Evolutionary conservation across 1,140 invertebrate species (phyloP), one percentile per base, ranked within the genome.

Genomic region (Drosophila sturtevanti): DNA sequence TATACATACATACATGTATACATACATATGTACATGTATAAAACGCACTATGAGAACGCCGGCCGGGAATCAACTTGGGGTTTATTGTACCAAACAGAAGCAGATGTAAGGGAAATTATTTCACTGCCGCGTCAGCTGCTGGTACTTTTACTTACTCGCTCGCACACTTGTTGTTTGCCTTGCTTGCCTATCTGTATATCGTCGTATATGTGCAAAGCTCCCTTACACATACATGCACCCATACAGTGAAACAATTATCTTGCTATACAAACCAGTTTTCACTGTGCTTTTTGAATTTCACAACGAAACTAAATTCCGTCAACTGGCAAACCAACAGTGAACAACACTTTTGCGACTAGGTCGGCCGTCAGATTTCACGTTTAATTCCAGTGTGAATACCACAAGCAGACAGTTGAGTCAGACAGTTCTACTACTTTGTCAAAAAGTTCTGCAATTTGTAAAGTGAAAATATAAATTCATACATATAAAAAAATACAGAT

Each of bases 251-350:
- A 60, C 34, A 68, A 35, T 61, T 87, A 86, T 86, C 82, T 86
- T 60, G 21, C 48, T 68, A 78, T 79, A 52, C 51, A 87, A 80
- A 87, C 84, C 31, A 69, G 84, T 87, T 86, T 70, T 54, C 48
- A 14, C 68, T 51, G 77, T 64, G 84, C 84, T 87, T 87, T 87
- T 89, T 82, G 86, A 90, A 90, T 90, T 90, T 90, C 86, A 90
- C 86, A 90, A 90, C 86, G 71, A 90, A 90, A 86, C 76, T 74
- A 86, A 90, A 90, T 89, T 75, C 80, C 56, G 37, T 51, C 34
- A 69, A 63, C 12, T 63, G 44, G 31, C 52, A 56, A 38, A 35
- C 60, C 14, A 18, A 56, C 67, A 73, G 68, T 75, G 63, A 73
- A 55, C 35, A 54, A 44, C 54, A 55, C 62, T 59, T 77, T 76